Base-by-base conservation (phyloP, 2,888 invertebrate species). In the Linyphia triangularis region DNA sequence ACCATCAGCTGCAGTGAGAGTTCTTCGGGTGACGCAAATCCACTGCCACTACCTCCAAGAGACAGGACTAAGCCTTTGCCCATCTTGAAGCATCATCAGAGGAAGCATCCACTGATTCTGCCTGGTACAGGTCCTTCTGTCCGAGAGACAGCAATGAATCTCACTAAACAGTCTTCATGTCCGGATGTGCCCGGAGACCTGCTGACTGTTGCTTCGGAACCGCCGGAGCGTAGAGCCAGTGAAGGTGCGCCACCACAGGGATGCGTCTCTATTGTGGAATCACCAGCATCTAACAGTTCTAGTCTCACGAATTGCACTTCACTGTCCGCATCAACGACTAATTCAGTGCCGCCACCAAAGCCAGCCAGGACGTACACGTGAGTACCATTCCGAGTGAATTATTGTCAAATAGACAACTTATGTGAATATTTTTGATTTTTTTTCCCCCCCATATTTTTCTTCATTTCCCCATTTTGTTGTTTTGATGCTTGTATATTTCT, bases 81-180 rank as follows among this genome's bases (percentile, higher is more conserved):
- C 10, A 94, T 94, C 40, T 95, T 96, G 91, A 95, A 95, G 0
- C 94, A 96, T 16, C 96, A 96, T 92, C 96, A 96, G 84, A 94
- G 97, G 57, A 97, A 96, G 92, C 96, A 96, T 93, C 96, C 97
- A 0, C 93, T 97, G 51, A 95, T 96, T 75, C 95, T 96, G 91
- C 96, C 96, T 16, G 82, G 83, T 9, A 26, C 67, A n/a, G 26
- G 22, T 33, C 37, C 19, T 10, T 75, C 67, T 70, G 57, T 40
- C 16, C 10, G 63, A 26, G 85, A 85, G 69, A 37, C 67, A 69
- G 26, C 30, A 13, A 43, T 70, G 24, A 88, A 78, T 65, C 79
- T 90, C 13, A 75, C 90, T 6, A 91, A 90, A 57, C 91, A 91
- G 59, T 78, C 88, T 13, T 89, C 90, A 16, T 90, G 90, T 75